Evolutionary conservation across 2,113 vertebrate species (phyloP), one percentile per base, ranked within the genome.

Genomic region (Cephalopterus ornatus): DNA sequence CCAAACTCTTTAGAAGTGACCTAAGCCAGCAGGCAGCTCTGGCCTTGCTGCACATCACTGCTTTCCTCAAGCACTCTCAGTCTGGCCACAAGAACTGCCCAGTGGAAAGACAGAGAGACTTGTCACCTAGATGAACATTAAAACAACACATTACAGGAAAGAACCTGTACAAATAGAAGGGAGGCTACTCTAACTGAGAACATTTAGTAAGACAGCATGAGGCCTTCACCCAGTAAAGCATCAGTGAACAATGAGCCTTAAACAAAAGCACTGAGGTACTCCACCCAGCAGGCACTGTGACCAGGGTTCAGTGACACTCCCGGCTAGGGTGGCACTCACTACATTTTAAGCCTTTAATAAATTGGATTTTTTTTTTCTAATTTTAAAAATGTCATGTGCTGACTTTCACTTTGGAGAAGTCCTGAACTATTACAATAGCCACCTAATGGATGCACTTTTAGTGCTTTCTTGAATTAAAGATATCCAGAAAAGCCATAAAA

Each of bases 41-140:
- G 78, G 50, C 78, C 73, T n/a, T 7, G 6, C 74, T 35, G 24
- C 62, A 44, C 62, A 55, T 3, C 9, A 23, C 58, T 18, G 35
- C 1, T 70, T 71, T n/a, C 58, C 58, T 16, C 70, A 44, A 47
- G 27, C 44, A 22, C 44, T 37, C 55, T 13, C 30, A 11, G 23
- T 5, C 44, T 30, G 37, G 56, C 65, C 77, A 61, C 20, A 11
- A 11, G 9, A 74, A 50, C 20, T 61, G 68, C 44, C 50, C 37
- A 23, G 65, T 4, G 35, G 41, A 65, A 68, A 80, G 63, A 62
- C 44, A 32, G 22, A 1, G 3, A 46, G 28, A 12, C 0, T 0
- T 20, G 28, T 24, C 88, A 77, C 42, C 79, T 63, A 46, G 44
- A 47, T 14, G 49, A 84, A 42, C 37, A 66, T 11, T 44, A 35